These are phyloP conservation scores for Cylloceria caligata DNA, from an alignment of 2,888 invertebrate species.

Conservation along the genomic window DNA sequence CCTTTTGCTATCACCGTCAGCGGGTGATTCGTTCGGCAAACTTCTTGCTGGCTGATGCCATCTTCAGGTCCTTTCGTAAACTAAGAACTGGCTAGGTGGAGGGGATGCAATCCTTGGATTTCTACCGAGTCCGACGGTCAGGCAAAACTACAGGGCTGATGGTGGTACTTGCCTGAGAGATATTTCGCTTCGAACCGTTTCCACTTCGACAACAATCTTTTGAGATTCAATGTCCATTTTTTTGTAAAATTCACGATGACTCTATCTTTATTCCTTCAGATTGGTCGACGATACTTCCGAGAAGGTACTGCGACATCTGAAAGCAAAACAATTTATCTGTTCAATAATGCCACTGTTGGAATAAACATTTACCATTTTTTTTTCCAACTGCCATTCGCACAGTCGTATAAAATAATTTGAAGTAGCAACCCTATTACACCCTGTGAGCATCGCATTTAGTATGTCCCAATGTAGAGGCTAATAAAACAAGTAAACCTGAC, in stretches of 20 bases:
- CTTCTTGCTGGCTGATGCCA: constrained; percentile 77
- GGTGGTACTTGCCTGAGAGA: constrained; percentile 43
- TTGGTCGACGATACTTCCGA: constrained; percentile 19
- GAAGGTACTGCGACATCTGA: constrained; percentile 52
- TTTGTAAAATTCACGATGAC: constrained; percentile 45
- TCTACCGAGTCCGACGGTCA: constrained; percentile 65
- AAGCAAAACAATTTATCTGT: constrained; percentile 59
- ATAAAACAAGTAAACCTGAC: constrained; percentile 69
- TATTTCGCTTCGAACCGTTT: constrained; percentile 30
- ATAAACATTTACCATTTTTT: constrained; percentile 49
- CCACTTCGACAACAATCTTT: constrained; percentile 58
- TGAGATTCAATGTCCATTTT: constrained; percentile 52
- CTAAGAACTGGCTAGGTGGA: constrained; percentile 38
- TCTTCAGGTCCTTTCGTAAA: constrained; percentile 68
- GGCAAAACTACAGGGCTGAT: constrained; percentile 22
- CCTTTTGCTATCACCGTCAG: constrained; percentile 57
- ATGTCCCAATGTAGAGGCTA: constrained; percentile 57
- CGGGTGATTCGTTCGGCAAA: constrained; percentile 43
- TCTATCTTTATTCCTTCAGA: constrained; percentile 6
- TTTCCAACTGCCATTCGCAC: constrained; percentile 40
- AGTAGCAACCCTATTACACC: constrained; percentile 57
- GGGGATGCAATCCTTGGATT: constrained; percentile 58
- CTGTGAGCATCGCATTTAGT: constrained; percentile 58
- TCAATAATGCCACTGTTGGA: constrained; percentile 54
- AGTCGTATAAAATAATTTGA: constrained; percentile 66